Conservation (phyloP, 2,888 invertebrate species). For the Ormyrus rosae region DNA sequence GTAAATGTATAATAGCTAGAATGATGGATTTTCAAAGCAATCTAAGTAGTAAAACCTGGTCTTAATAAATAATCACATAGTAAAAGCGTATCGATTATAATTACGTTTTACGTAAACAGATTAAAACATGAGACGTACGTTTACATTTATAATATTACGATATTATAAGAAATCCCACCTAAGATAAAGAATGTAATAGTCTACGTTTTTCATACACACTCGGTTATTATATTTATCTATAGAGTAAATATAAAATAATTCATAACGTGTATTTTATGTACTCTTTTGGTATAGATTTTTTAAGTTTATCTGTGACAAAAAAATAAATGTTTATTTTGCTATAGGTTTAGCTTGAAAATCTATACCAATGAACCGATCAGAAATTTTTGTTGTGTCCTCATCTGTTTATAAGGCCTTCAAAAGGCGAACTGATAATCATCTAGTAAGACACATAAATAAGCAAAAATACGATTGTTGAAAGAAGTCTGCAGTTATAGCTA, state of each 20-base stretch:
- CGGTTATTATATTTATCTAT: slow-evolving; percentile 70
- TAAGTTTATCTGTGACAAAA: slow-evolving; percentile 49
- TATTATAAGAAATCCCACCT: slow-evolving; percentile 71
- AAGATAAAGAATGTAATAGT: slow-evolving; percentile 71
- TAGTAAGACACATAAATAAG: too few species aligned
- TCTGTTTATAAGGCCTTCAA: not conserved
- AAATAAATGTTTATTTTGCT: slow-evolving; percentile 8
- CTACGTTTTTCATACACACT: slow-evolving; percentile 73
- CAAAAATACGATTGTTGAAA: too few species aligned
- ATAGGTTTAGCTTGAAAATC: too few species aligned
- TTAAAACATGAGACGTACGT: slow-evolving; percentile 56
- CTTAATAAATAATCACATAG: slow-evolving; percentile 65
- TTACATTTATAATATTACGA: slow-evolving; percentile 60
- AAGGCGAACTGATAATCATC: too few species aligned
- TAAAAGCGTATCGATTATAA: slow-evolving; percentile 65
- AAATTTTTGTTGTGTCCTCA: slow-evolving; percentile 8
- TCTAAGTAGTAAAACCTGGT: slow-evolving; percentile 61
- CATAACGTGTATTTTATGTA: slow-evolving; percentile 64
- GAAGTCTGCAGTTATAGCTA: too few species aligned
- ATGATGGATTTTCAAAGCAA: slow-evolving; percentile 68
- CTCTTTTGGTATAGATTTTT: slow-evolving; percentile 61
- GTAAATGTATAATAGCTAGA: slow-evolving; percentile 38
- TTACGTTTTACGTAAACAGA: slow-evolving; percentile 64
- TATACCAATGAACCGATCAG: too few species aligned
- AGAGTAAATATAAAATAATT: slow-evolving; percentile 62